phyloP scores from a whole-genome alignment of 37 sponge, comb jelly and placozoan species.

The Geodia barretti region DNA sequence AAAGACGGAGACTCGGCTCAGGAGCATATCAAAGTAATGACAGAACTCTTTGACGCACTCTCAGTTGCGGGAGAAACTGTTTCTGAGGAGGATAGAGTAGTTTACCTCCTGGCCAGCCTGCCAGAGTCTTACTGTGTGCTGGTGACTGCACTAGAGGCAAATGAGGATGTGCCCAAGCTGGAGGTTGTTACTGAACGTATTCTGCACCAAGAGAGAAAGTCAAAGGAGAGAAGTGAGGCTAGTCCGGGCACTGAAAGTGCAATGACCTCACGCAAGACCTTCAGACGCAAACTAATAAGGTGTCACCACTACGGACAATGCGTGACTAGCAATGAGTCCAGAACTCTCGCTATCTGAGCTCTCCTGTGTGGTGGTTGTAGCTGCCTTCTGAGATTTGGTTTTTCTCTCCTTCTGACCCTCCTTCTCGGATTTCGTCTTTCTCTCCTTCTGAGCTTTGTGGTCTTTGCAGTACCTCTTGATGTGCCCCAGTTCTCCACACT shows the following conservation, averaged over 20 bases:
- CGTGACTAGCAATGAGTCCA: conserved; percentile 19
- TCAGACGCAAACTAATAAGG: conserved; percentile 19
- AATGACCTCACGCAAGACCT: conserved; percentile 22
- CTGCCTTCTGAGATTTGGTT: conserved; percentile 23
- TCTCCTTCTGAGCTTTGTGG: conserved; percentile 8
- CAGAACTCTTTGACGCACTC: conserved; percentile 52
- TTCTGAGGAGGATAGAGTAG: conserved; percentile 50
- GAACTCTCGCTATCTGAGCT: conserved; percentile 33
- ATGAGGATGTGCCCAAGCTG: conserved; percentile 38
- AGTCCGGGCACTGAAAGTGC: conserved; percentile 10
- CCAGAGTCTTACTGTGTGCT: conserved; percentile 51
- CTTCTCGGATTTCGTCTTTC: conserved; percentile 9
- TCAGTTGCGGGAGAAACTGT: conserved; percentile 28
- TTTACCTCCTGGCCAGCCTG: conserved; percentile 48
- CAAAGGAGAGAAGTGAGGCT: conserved; percentile 20
- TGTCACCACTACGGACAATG: conserved; percentile 33
- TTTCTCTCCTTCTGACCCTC: no score
- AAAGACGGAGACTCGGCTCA: conserved; percentile 49
- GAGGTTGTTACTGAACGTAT: conserved; percentile 45
- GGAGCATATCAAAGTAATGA: conserved; percentile 44
- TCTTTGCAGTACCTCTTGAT: conserved; percentile 29
- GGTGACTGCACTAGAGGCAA: conserved; percentile 62
- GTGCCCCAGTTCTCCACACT: conserved; percentile 37
- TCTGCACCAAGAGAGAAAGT: conserved; percentile 42
- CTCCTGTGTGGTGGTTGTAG: conserved; percentile 8